Conservation (phyloP, 2,797 vertebrate species). For the Rachycentron canadum region DNA sequence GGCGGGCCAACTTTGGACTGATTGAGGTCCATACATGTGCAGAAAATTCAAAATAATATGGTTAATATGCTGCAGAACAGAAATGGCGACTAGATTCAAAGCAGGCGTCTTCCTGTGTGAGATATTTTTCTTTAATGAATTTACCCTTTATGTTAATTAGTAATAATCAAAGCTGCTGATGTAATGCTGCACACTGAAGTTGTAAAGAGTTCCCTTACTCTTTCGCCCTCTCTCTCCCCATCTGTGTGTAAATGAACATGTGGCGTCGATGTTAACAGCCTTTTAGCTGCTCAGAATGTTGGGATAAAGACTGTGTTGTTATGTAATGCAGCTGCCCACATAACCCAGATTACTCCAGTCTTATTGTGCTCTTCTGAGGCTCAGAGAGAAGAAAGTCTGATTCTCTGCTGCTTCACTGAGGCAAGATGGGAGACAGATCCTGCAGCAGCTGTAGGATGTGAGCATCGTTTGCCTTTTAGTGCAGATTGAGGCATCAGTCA, state of each 20-base stretch:
- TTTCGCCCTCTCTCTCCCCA: not conserved
- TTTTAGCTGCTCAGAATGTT: slow-evolving; percentile 31
- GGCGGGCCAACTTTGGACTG: no score
- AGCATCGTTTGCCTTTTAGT: not conserved
- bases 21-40: no score
- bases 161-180: slow-evolving; percentile 52
- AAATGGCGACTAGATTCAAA: not conserved
- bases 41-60: no score
- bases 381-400: not conserved
- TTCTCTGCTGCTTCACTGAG: slow-evolving; percentile 2
- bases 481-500: not conserved
- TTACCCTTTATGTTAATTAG: slow-evolving; percentile 46
- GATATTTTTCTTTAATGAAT: slow-evolving; percentile 40
- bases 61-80: not conserved
- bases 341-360: slow-evolving; percentile 55
- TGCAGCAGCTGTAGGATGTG: not conserved
- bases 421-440: slow-evolving; percentile 2
- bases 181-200: slow-evolving; percentile 36
- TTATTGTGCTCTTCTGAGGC: slow-evolving; percentile 12
- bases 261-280: slow-evolving; percentile 2
- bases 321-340: slow-evolving; percentile 69
- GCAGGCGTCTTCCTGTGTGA: slow-evolving; percentile 15
- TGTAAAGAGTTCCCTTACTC: not conserved
- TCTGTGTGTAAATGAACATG: not conserved
- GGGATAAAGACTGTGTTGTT: slow-evolving; percentile 42